phyloP scores from a whole-genome alignment of 2,888 invertebrate genomes.

The Carterocephalus palaemon region DNA sequence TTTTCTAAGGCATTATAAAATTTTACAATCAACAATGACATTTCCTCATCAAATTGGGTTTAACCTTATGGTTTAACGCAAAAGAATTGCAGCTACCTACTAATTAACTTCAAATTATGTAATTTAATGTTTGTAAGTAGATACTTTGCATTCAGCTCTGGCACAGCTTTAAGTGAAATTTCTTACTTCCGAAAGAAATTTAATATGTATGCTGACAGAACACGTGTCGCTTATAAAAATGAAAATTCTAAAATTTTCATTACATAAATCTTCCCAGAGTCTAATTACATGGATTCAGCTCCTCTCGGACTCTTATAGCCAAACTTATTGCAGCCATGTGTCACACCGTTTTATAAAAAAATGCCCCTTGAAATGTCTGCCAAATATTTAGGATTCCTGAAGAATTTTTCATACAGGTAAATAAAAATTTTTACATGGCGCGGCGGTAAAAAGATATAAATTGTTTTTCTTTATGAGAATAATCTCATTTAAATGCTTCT shows the following conservation, averaged over 20 bases:
- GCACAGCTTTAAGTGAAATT: too few relatives aligned
- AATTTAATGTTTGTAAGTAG: too few relatives aligned
- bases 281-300: conserved; percentile 71
- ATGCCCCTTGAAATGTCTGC: conserved; percentile 46
- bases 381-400: conserved; percentile 32
- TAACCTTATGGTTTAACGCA: too few relatives aligned
- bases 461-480: conserved; percentile 2
- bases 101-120: too few relatives aligned
- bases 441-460: not conserved
- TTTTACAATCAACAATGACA: too few relatives aligned
- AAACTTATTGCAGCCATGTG: conserved; percentile 71
- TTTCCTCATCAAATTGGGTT: too few relatives aligned
- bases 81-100: too few relatives aligned
- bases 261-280: conserved; percentile 69
- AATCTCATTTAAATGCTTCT: conserved; percentile 25
- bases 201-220: conserved; percentile 23
- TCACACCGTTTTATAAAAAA: conserved; percentile 70
- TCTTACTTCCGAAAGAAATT: conserved; percentile 1
- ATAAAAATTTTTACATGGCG: conserved; percentile 1
- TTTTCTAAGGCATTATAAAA: too few relatives aligned
- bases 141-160: too few relatives aligned
- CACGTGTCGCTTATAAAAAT: conserved; percentile 61
- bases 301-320: conserved; percentile 53
- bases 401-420: not conserved
- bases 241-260: conserved; percentile 67